A percentile compares a stretch with the other conserved stretches of the same genome.
These are phyloP conservation scores for Arizona elegans DNA, from an alignment of 2,113 vertebrate genomes.

Conservation along the genomic window DNA sequence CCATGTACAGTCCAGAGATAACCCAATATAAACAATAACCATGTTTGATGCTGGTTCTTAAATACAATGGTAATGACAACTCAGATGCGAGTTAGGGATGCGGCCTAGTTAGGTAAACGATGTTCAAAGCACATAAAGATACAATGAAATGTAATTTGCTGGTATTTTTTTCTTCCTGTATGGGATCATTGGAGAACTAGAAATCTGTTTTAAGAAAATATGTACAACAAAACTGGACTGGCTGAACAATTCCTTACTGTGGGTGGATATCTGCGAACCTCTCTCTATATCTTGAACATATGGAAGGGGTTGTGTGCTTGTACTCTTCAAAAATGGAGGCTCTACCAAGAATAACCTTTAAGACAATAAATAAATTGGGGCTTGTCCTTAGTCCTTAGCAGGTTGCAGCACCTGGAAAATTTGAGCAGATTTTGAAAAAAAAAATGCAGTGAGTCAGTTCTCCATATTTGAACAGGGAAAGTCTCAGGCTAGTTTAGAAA, in stretches of 20 bases:
- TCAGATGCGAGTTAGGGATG: conserved; percentile 12
- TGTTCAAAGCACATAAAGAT: conserved; percentile 44
- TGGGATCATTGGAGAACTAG: background rate
- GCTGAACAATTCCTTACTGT: background rate
- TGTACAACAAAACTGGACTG: background rate
- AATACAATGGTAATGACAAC: conserved; percentile 7
- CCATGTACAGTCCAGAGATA: background rate
- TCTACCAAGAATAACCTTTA: background rate
- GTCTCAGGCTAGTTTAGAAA: background rate
- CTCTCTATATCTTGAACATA: background rate
- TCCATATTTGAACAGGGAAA: background rate
- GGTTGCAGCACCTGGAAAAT: background rate
- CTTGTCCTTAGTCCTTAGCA: background rate
- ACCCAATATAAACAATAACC: background rate
- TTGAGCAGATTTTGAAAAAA: background rate
- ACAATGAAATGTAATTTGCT: conserved; percentile 2
- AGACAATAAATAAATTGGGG: background rate
- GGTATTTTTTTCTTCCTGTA: background rate
- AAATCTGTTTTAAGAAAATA: background rate
- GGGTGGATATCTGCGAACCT: background rate
- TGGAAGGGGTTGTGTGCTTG: background rate
- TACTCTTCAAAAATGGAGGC: background rate
- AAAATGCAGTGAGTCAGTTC: background rate
- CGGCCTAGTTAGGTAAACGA: conserved; percentile 29
- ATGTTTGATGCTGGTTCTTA: background rate